These are phyloP conservation scores for Mormyrus proboscirostris DNA, from an alignment of 2,797 vertebrate species.

Conservation along the genomic window DNA sequence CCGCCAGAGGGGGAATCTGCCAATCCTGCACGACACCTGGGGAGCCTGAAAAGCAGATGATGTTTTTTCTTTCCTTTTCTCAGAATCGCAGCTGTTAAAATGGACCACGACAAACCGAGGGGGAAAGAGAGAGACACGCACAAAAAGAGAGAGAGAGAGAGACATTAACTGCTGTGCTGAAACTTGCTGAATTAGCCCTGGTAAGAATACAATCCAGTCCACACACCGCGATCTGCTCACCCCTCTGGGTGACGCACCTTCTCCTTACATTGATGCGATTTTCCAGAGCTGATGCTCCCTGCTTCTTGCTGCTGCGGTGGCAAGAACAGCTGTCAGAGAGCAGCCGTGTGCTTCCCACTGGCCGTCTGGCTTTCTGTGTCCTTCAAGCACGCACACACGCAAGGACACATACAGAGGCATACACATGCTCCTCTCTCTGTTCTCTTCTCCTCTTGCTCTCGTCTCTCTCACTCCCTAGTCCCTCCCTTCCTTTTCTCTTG, in stretches of 20 bases:
- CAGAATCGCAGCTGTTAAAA: constrained; percentile 27
- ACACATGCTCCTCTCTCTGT: constrained; percentile 51
- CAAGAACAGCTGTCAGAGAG: constrained; percentile 31
- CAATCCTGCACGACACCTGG: constrained; percentile 66
- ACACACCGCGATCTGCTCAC: not conserved
- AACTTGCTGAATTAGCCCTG: constrained; percentile 34
- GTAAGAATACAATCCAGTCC: constrained; percentile 37
- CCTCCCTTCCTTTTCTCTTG: constrained; percentile 21
- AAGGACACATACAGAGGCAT: constrained; percentile 32
- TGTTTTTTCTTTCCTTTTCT: constrained; percentile 20
- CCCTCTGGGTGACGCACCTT: constrained; percentile 17
- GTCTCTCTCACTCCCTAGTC: constrained; percentile 11
- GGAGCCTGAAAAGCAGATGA: constrained; percentile 50
- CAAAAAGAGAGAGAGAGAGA: constrained; percentile 13
- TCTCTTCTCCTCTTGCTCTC: not conserved
- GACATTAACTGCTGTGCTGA: constrained; percentile 37
- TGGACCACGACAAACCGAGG: constrained; percentile 26
- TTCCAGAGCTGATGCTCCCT: constrained; percentile 48
- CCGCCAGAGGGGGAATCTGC: constrained; percentile 41
- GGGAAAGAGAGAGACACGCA: constrained; percentile 8
- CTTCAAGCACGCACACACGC: constrained; percentile 17
- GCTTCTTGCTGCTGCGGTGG: not conserved
- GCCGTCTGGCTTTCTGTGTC: constrained; percentile 36
- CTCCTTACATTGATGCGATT: constrained; percentile 48
- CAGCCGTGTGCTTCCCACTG: constrained; percentile 45